Conservation (phyloP, 2,797 vertebrate species). For the Falco biarmicus region DNA sequence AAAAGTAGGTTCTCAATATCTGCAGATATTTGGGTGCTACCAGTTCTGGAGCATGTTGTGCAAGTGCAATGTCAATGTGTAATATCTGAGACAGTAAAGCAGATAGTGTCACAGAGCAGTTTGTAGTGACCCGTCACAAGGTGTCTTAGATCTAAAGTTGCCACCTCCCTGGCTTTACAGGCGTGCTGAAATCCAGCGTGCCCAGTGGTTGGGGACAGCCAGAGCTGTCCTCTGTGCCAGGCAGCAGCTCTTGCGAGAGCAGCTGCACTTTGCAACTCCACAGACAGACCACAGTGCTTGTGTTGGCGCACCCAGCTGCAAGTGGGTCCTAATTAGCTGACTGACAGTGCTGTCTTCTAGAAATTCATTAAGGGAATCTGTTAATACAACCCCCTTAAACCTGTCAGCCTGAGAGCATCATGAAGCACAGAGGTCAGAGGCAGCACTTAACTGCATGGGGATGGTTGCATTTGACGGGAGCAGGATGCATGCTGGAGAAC, state of each 20-base stretch:
- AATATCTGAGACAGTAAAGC: not conserved
- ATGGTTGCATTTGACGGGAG: not conserved
- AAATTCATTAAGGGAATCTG: not conserved
- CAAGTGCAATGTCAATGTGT: accelerated
- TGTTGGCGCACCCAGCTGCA: not conserved
- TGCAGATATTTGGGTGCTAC: not conserved
- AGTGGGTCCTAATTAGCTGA: not conserved
- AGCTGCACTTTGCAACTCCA: not conserved
- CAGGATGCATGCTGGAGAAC: not conserved
- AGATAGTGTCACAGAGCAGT: not conserved
- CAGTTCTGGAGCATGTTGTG: not conserved
- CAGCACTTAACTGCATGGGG: not conserved
- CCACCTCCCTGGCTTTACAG: not conserved
- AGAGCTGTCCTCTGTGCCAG: not conserved
- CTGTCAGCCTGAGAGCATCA: accelerated
- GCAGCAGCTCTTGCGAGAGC: not conserved
- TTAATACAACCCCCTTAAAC: not conserved
- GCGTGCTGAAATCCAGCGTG: not conserved
- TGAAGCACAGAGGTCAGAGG: not conserved
- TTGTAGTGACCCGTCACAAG: not conserved
- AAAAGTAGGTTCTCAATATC: not conserved
- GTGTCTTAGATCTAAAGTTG: not conserved
- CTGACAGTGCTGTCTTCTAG: not conserved
- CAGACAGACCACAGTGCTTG: accelerated
- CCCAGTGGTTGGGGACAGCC: accelerated